Percentiles rank a stretch among this genome's conserved stretches.
phyloP scores from a whole-genome alignment of 1,140 invertebrate genomes.

The Triops longicaudatus region DNA sequence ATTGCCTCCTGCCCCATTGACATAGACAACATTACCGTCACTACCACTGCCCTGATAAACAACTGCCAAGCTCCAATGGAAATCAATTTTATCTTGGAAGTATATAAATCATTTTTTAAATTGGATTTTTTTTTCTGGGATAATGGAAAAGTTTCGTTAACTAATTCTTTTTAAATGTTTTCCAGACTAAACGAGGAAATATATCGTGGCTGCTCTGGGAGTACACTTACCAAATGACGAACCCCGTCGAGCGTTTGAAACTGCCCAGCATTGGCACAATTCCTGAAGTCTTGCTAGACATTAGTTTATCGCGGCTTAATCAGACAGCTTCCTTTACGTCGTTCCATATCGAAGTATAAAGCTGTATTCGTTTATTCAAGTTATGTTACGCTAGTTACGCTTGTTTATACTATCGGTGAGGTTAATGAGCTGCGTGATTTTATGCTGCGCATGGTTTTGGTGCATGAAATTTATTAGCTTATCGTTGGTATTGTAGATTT shows the following conservation, averaged over 20 bases:
- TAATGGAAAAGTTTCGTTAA: neutral
- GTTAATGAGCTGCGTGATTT: no score
- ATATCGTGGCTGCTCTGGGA: neutral
- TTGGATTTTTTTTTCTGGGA: neutral
- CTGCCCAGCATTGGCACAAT: neutral
- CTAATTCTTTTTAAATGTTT: neutral
- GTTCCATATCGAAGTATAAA: neutral
- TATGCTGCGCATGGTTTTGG: no score
- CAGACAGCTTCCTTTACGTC: neutral
- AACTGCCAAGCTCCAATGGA: neutral
- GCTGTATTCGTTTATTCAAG: no score
- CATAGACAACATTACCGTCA: neutral
- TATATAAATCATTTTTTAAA: neutral
- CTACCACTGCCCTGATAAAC: neutral
- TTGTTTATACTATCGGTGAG: no score
- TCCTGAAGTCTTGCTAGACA: neutral
- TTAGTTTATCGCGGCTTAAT: neutral
- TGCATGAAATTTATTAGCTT: no score
- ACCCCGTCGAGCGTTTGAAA: neutral
- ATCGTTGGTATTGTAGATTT: no score
- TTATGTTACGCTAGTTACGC: no score
- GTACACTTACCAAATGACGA: neutral
- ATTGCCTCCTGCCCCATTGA: constrained; percentile 3
- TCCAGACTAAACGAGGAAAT: neutral
- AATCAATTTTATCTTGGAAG: neutral